Base-by-base conservation (phyloP, 2,113 vertebrate species). In the Platycercus adscitus region DNA sequence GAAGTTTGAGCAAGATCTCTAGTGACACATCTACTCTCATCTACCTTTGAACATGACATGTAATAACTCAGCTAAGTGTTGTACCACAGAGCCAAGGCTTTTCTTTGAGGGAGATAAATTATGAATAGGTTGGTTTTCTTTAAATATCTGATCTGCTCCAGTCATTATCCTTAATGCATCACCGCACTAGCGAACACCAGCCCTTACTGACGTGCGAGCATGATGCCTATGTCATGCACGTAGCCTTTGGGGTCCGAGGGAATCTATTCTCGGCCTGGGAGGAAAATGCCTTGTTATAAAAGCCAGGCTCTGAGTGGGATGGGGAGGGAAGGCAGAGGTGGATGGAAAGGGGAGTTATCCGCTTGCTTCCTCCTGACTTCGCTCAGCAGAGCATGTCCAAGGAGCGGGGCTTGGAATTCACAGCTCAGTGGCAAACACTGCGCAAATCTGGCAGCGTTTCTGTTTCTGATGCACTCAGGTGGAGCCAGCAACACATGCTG, bases 11-110 rank as follows among this genome's bases (percentile, higher is more conserved):
- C 60, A 70, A 81, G 46, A 39, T 75, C 76, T 84, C 86, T 75
- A 39, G 50, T 73, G 87, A 77, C 87, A 88, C 28, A 73, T 89
- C 71, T 50, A 16, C 20, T 6, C 26, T 37, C 33, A 70, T n/a
- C 78, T 49, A 82, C 58, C 63, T 77, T 50, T 56, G 70, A 96
- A 77, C 46, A 33, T 1, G 6, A 21, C 58, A 35, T 46, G n/a
- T 24, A 92, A 49, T 88, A 93, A 95, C 81, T 97, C 87, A 92
- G 84, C 56, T 82, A n/a, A 95, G 66, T 37, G 37, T 16, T 72
- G 56, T 81, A 82, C 70, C 65, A 73, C 44, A 79, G 79, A 89
- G 58, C 31, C 58, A 61, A 44, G 0, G 0, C 1, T 1, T 72
- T 77, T 90, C 61, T 87, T 80, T 72, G 66, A 76, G 84, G 86